Percentiles rank a stretch among this genome's conserved stretches.
phyloP scores from a whole-genome alignment of 2,888 invertebrate species.

The Caprella mutica region DNA sequence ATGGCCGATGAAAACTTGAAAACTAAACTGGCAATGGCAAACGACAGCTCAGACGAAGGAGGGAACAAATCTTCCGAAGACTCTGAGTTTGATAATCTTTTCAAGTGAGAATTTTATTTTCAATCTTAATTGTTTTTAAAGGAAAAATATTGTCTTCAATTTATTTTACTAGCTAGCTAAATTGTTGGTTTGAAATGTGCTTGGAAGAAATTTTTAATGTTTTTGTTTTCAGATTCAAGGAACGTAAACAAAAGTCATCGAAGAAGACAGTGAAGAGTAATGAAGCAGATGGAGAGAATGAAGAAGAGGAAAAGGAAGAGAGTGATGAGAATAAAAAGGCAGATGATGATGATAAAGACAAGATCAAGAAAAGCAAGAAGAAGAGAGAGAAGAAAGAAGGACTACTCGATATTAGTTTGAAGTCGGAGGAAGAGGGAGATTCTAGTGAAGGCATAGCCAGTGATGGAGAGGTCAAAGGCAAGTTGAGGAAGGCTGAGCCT shows the following conservation, averaged over 20 bases:
- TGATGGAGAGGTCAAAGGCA: constrained; percentile 9
- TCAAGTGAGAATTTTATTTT: too few relatives aligned
- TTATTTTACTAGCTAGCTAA: neutral
- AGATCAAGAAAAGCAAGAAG: constrained; percentile 18
- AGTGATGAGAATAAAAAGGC: neutral
- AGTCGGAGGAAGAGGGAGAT: constrained; percentile 6
- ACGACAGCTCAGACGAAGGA: too few relatives aligned
- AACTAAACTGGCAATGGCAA: too few relatives aligned
- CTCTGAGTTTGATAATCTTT: too few relatives aligned
- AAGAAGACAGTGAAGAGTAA: neutral
- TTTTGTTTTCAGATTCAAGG: neutral
- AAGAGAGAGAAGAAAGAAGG: constrained; percentile 12
- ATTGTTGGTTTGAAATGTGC: too few relatives aligned
- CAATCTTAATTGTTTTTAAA: too few relatives aligned
- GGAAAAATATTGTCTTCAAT: neutral
- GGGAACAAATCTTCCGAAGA: too few relatives aligned
- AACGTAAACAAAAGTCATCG: neutral
- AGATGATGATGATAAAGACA: neutral
- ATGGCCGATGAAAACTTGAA: too few relatives aligned
- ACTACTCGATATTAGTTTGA: constrained; percentile 24
- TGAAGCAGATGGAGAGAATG: constrained; percentile 4
- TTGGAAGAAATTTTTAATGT: too few relatives aligned
- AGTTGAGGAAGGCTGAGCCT: constrained; percentile 16
- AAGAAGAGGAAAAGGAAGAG: constrained; percentile 4
- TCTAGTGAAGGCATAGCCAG: neutral